Evolutionary conservation across 2,113 vertebrate species (phyloP).

Genomic region (Spheniscus mendiculus): DNA sequence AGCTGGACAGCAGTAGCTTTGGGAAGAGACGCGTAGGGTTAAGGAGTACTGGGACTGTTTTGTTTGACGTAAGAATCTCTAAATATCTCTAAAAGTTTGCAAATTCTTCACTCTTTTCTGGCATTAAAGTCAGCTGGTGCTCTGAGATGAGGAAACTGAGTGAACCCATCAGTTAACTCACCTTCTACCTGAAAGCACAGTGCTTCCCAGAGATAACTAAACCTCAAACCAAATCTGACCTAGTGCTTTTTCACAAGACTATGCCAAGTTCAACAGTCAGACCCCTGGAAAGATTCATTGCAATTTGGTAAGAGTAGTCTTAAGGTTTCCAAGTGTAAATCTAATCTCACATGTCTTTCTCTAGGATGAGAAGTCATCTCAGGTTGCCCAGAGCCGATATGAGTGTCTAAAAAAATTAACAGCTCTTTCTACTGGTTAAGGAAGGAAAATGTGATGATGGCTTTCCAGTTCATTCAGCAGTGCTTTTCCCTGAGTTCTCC

Average conservation of each 20-base stretch:
- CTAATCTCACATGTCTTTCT: not conserved
- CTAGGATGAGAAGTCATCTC: not conserved
- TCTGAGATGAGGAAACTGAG: not conserved
- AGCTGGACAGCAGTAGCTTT: not conserved
- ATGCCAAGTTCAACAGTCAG: not conserved
- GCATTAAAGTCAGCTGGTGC: not conserved
- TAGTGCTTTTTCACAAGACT: not conserved
- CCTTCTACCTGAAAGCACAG: not conserved
- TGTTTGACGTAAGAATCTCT: not conserved
- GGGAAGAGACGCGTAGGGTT: not conserved
- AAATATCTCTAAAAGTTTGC: not conserved
- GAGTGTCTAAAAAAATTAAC: not conserved
- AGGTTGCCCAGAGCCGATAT: not conserved
- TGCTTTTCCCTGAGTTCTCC: not conserved
- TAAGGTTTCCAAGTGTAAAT: not conserved
- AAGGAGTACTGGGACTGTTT: not conserved
- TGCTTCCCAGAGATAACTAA: not conserved
- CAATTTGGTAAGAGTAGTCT: not conserved
- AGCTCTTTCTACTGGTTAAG: not conserved
- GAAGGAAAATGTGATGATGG: not conserved
- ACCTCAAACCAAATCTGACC: not conserved
- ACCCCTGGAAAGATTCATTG: not conserved
- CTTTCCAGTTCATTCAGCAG: not conserved
- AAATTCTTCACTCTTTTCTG: not conserved
- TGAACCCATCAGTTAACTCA: not conserved